Percentiles rank a stretch among this genome's conserved stretches.
These are phyloP conservation scores for Ahaetulla prasina DNA, from an alignment of 2,113 vertebrate genomes.

Conservation along the genomic window DNA sequence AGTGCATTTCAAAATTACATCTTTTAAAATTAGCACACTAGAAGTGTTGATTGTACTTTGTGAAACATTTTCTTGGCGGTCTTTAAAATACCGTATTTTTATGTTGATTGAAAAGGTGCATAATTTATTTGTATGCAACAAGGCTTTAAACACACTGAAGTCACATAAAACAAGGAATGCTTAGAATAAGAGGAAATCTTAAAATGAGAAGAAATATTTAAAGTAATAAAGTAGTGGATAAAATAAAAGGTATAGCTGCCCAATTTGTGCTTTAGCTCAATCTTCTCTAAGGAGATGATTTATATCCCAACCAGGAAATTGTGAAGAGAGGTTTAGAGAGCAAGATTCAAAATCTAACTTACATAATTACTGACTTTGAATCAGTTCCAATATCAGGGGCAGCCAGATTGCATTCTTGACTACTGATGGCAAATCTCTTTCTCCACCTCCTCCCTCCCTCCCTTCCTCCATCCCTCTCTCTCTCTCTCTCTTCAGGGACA, in stretches of 20 bases:
- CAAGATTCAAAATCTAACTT: neutral
- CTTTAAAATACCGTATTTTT: slow-evolving; percentile 25
- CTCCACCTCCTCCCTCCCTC: neutral
- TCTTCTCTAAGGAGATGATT: neutral
- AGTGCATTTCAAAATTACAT: slow-evolving; percentile 73
- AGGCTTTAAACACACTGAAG: slow-evolving; percentile 39
- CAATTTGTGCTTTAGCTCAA: neutral
- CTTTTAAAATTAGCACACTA: slow-evolving; percentile 71
- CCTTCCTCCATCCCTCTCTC: neutral
- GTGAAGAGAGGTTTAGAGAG: neutral
- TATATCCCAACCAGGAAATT: neutral
- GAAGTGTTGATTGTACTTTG: slow-evolving; percentile 63
- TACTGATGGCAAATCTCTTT: neutral
- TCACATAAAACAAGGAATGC: slow-evolving; percentile 30
- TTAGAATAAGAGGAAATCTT: slow-evolving; percentile 31
- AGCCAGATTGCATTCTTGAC: neutral
- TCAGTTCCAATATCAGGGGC: neutral
- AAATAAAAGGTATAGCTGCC: neutral
- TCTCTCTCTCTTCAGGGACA: neutral
- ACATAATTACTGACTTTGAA: neutral
- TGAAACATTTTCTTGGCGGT: slow-evolving; percentile 54
- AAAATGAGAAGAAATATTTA: slow-evolving; percentile 4
- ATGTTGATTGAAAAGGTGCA: slow-evolving; percentile 21
- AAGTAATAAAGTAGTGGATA: neutral
- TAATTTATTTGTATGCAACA: neutral